Base-by-base conservation (phyloP, 2,888 invertebrate species). In the Oxyscelio sp. region DNA sequence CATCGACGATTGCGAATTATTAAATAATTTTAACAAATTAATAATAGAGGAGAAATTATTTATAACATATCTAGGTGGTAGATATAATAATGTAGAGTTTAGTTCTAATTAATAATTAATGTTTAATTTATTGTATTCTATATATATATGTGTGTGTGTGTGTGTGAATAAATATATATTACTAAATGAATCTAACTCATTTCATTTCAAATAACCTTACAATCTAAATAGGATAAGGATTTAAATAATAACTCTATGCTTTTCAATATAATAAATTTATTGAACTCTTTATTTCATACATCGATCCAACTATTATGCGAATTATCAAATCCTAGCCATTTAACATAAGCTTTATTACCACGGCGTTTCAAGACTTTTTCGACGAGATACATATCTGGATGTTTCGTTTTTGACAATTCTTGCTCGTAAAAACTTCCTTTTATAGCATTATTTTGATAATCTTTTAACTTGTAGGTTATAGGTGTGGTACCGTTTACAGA, bases 281-380 rank as follows among this genome's bases (percentile, higher is more conserved):
- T 27, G 6, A 27, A 27, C 27, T 27, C 6, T 27, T 27, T 27
- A 27, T 6, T 5, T 27, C 27, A 27, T 27, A 5, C 6, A 40
- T 40, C 3, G 9, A 40, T 40, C 40, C 40, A 40, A 40, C 40
- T 40, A n/a, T 40, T 40, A 5, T 40, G 40, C 13, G 40, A 40
- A 40, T 40, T n/a, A n/a, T 40, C n/a, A 40, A 40, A 40, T 40
- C 40, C 40, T n/a, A 40, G 9, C 40, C 40, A 40, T n/a, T 40
- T 40, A 40, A 40, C 40, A 5, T n/a, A 40, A 4, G 5, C 13
- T 40, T 40, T 15, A 40, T 40, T 40, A 8, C 40, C 40, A 8
- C 40, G 40, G 3, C 5, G 1, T n/a, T n/a, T 40, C 5, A 40
- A 40, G n/a, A 40, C 9, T n/a, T n/a, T 40, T 40, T 40, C 40